Conservation (phyloP, 2,888 invertebrate genomes). For the Thysanoteuthis rhombus region DNA sequence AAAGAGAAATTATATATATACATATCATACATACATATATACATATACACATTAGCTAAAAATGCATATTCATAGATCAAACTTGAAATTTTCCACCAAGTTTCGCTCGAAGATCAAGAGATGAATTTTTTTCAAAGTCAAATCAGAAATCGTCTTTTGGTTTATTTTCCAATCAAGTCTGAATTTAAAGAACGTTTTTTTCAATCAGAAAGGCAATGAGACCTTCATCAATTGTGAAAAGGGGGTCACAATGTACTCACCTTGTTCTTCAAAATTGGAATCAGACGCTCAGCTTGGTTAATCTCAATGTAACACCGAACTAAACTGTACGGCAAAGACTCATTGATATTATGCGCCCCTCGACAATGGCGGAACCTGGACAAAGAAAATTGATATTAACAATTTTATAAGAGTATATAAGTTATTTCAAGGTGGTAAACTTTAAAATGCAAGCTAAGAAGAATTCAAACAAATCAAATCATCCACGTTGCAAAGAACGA, state of each 20-base stretch:
- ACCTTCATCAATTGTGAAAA: not conserved
- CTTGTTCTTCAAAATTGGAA: conserved; percentile 82
- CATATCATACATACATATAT: no score
- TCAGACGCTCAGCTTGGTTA: conserved; percentile 75
- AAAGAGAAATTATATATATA: not conserved
- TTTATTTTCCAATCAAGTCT: no score
- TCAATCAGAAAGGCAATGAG: not conserved
- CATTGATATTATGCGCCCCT: conserved; percentile 77
- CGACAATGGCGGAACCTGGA: conserved; percentile 76
- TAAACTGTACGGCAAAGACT: conserved; percentile 86
- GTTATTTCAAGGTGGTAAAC: no score
- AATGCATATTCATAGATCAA: not conserved
- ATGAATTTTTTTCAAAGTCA: not conserved
- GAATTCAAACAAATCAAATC: no score
- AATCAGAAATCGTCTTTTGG: no score
- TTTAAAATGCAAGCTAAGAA: no score
- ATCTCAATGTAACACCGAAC: conserved; percentile 71
- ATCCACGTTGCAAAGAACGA: not conserved
- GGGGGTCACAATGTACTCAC: conserved; percentile 44
- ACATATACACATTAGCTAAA: not conserved
- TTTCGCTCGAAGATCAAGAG: not conserved
- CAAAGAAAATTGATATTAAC: not conserved
- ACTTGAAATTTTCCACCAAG: not conserved
- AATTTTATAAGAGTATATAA: no score
- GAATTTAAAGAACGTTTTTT: not conserved